Base-by-base conservation (phyloP, 1,140 invertebrate genomes). In the Philotrypesis tridentata region DNA sequence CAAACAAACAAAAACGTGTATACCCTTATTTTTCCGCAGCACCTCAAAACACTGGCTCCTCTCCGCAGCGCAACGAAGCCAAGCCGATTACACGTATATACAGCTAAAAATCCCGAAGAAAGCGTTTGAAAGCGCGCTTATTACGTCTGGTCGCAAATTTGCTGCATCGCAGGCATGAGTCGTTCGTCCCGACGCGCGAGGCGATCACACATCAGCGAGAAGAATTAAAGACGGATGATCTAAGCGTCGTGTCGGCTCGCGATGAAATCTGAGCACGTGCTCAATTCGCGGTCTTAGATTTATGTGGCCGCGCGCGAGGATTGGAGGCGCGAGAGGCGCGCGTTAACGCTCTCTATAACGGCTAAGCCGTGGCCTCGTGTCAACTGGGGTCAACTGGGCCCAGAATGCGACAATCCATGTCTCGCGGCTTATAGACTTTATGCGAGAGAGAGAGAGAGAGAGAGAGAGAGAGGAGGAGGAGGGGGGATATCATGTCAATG, bases 241-340 rank as follows among this genome's bases (percentile, higher is more conserved):
- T 89, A 90, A 90, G 87, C 88, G 87, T 86, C 86, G 86, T 84
- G 83, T 85, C 82, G 33, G 3, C 33, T 25, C 55, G 55, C 88
- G 88, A 91, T 91, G 88, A 91, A 91, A 92, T 92, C 91, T 91
- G 90, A 90, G 89, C 90, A 91, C 91, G 91, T 92, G 91, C 88
- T 91, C 88, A 90, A 88, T 88, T 89, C 88, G 85, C 86, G 87
- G 86, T 87, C 89, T 90, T 90, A 88, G 90, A 91, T 91, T 91
- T 91, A 88, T 91, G 88, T 90, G 89, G 61, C 25, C 61, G 40
- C 25, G 25, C 40, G n/a, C 40, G 43, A 77, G 25, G 29, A 67
- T 43, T 43, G 40, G 12, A 43, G 40, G 48, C 48, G 48, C 48
- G 37, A 33, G 25, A 23, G 65, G 1, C n/a, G 25, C 33, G 67